phyloP scores from a whole-genome alignment of 2,888 invertebrate genomes.

The Netelia melanura region DNA sequence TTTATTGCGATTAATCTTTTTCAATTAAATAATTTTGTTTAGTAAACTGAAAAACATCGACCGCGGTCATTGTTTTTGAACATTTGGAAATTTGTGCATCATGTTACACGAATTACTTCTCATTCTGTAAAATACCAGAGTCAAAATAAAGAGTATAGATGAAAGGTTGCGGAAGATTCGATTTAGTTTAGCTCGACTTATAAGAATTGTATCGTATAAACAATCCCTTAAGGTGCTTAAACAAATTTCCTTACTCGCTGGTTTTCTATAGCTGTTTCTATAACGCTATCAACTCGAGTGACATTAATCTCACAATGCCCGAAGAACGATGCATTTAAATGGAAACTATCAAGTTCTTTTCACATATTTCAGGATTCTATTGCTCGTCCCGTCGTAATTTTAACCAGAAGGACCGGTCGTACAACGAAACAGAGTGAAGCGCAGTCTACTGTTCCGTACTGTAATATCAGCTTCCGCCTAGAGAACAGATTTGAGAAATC shows the following conservation, averaged over 20 bases:
- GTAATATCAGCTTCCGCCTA: constrained; percentile 22
- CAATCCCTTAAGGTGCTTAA: constrained; percentile 19
- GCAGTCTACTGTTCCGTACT: constrained; percentile 22
- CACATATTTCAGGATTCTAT: constrained; percentile 12
- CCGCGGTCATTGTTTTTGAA: no score
- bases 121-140: no score
- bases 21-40: no score
- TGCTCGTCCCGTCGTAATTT: constrained; percentile 11
- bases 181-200: no score
- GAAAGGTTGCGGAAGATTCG: no score
- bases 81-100: no score
- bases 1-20: no score
- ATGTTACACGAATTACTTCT: no score
- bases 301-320: constrained; percentile 3
- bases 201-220: background rate
- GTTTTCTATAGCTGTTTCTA: background rate
- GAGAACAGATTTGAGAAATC: constrained; percentile 62
- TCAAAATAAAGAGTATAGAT: no score
- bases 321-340: background rate
- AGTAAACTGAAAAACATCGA: no score
- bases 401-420: constrained; percentile 17
- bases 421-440: constrained; percentile 37
- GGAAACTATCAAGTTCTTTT: constrained; percentile 15
- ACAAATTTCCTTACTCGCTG: constrained; percentile 1
- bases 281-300: background rate